Percentiles rank a stretch among this genome's conserved stretches.
phyloP scores from a whole-genome alignment of 2,888 invertebrate genomes.

The Elegia similella region DNA sequence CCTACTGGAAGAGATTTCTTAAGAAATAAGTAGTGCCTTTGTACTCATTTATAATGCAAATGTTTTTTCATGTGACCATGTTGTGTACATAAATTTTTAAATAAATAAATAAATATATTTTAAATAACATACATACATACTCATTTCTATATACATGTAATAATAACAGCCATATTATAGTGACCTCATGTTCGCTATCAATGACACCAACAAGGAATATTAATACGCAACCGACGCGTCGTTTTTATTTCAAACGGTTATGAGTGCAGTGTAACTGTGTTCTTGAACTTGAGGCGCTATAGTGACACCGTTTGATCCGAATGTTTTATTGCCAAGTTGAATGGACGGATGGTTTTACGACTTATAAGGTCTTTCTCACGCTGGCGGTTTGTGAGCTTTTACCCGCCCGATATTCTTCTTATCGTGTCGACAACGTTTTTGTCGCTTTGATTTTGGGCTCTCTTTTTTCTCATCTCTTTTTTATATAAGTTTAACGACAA shows the following conservation, averaged over 20 bases:
- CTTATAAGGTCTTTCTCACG: slow-evolving; percentile 54
- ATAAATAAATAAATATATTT: too few relatives aligned
- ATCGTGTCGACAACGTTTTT: background rate
- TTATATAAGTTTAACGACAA: too few relatives aligned
- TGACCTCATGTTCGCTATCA: background rate
- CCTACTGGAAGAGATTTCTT: too few relatives aligned
- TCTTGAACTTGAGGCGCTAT: slow-evolving; percentile 75
- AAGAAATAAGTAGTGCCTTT: too few relatives aligned
- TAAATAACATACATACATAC: too few relatives aligned
- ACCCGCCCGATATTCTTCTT: background rate
- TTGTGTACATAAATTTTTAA: too few relatives aligned
- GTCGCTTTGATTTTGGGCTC: too few relatives aligned
- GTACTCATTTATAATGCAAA: too few relatives aligned
- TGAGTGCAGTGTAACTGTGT: slow-evolving; percentile 76
- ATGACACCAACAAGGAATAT: background rate
- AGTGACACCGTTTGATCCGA: slow-evolving; percentile 79
- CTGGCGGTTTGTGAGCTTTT: slow-evolving; percentile 45
- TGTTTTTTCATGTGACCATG: too few relatives aligned
- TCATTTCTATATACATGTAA: background rate
- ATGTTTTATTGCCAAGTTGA: slow-evolving; percentile 77
- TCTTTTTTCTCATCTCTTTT: too few relatives aligned
- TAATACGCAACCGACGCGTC: slow-evolving; percentile 8
- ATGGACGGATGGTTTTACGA: slow-evolving; percentile 78
- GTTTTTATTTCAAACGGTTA: slow-evolving; percentile 68
- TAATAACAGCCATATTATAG: background rate